Conservation (phyloP, 1,140 invertebrate species). For the Orius insidiosus region DNA sequence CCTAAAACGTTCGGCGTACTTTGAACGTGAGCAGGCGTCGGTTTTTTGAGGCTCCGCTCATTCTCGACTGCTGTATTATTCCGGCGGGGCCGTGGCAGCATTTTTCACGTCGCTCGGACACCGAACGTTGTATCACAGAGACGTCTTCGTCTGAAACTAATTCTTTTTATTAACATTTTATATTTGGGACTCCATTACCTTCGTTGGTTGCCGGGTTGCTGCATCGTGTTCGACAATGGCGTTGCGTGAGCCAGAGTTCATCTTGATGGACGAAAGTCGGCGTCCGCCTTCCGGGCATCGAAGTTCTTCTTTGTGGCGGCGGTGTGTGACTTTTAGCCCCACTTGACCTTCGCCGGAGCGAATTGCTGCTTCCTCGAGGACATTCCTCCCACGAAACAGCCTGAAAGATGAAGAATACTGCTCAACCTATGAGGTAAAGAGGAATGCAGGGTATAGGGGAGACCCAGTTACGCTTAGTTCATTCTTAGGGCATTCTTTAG, state of each 20-base stretch:
- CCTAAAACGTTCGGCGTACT: slow-evolving; percentile 32
- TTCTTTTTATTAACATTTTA: too few relatives aligned
- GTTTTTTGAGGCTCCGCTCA: slow-evolving; percentile 16
- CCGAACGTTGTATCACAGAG: slow-evolving; percentile 31
- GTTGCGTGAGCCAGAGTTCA: slow-evolving; percentile 23
- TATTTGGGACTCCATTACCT: too few relatives aligned
- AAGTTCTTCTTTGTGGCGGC: slow-evolving; percentile 23
- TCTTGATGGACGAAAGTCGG: slow-evolving; percentile 23
- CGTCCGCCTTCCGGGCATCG: slow-evolving; percentile 16
- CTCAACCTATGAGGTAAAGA: too few relatives aligned
- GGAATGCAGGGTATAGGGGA: too few relatives aligned
- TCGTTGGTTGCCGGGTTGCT: slow-evolving; percentile 24
- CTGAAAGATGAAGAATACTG: slow-evolving; percentile 5
- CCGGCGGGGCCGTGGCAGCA: slow-evolving; percentile 24
- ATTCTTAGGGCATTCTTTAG: too few relatives aligned
- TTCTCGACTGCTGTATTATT: slow-evolving; percentile 1
- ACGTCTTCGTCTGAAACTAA: slow-evolving; percentile 19
- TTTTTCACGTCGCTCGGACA: slow-evolving; percentile 31
- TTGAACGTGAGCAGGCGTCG: slow-evolving; percentile 31
- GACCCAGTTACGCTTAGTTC: too few relatives aligned
- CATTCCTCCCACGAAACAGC: slow-evolving; percentile 18
- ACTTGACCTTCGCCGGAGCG: slow-evolving; percentile 27
- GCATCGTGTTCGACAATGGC: slow-evolving; percentile 23
- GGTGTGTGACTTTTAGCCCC: slow-evolving; percentile 17
- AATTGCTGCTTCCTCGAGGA: slow-evolving; percentile 14